Percentiles rank a stretch among this genome's conserved stretches.
Conservation (phyloP, 2,888 invertebrate species). For the Drosophila robusta region DNA sequence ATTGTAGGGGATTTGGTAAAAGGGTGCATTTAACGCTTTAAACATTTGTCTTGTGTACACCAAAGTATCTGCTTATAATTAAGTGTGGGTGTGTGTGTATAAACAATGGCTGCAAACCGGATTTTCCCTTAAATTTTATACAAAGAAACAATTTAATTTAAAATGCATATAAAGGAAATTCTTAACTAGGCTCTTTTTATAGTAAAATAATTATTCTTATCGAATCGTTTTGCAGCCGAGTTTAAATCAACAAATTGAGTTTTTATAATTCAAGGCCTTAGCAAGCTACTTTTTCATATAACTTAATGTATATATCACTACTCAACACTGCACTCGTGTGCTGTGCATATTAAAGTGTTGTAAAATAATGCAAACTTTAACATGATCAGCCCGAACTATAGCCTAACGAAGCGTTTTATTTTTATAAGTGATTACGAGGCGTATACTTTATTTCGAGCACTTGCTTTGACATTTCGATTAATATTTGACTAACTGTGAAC, state of each 20-base stretch:
- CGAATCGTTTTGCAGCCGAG: slow-evolving; percentile 7
- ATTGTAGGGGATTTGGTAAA: slow-evolving; percentile 18
- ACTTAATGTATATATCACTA: slow-evolving; percentile 5
- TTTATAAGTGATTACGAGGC: slow-evolving; percentile 27
- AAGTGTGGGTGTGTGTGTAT: slow-evolving; percentile 5
- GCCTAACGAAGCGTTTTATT: slow-evolving; percentile 28
- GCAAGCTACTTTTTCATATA: slow-evolving; percentile 3
- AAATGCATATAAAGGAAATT: too few relatives aligned
- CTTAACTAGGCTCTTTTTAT: too few relatives aligned
- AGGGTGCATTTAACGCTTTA: slow-evolving; percentile 80
- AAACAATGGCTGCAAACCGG: slow-evolving; percentile 7
- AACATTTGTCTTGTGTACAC: slow-evolving; percentile 28
- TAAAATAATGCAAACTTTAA: slow-evolving; percentile 10
- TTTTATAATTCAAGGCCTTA: slow-evolving; percentile 17
- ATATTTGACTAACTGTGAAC: slow-evolving; percentile 25
- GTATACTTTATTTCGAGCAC: slow-evolving; percentile 39
- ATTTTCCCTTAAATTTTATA: too few relatives aligned
- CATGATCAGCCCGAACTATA: slow-evolving; percentile 1
- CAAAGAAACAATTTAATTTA: too few relatives aligned
- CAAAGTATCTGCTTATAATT: slow-evolving; percentile 12
- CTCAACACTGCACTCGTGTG: slow-evolving; percentile 13
- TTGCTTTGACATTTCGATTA: slow-evolving; percentile 22
- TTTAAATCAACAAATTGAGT: slow-evolving; percentile 17
- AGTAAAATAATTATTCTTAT: too few relatives aligned
- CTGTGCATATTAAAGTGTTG: slow-evolving; percentile 14